phyloP scores from a whole-genome alignment of 2,888 invertebrate species.

The Zhuqinia jingwanae region DNA sequence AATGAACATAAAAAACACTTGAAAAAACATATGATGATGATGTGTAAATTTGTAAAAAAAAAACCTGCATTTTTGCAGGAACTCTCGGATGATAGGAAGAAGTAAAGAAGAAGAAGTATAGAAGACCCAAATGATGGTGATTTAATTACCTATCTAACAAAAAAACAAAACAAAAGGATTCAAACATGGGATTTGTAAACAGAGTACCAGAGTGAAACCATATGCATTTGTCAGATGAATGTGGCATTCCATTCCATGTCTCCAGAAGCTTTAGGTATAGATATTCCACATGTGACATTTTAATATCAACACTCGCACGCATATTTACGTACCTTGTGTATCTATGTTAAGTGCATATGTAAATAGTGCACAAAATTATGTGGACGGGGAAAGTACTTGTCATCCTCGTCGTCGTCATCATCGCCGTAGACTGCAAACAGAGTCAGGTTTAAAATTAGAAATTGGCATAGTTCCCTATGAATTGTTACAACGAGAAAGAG shows the following conservation, averaged over 20 bases:
- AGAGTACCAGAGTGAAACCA: background rate
- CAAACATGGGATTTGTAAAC: background rate
- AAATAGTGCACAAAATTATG: background rate
- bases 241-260: slow-evolving; percentile 30
- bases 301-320: slow-evolving; percentile 42
- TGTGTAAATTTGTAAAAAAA: slow-evolving; percentile 9
- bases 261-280: slow-evolving; percentile 51
- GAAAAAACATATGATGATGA: background rate
- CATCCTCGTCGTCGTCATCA: slow-evolving; percentile 6
- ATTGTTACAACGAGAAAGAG: slow-evolving; percentile 46
- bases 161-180: background rate
- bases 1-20: slow-evolving; percentile 20
- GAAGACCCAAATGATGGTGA: background rate
- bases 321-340: slow-evolving; percentile 4
- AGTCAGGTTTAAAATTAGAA: slow-evolving; percentile 77
- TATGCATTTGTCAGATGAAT: slow-evolving; percentile 38
- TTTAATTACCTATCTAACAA: slow-evolving; percentile 16
- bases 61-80: too few relatives aligned
- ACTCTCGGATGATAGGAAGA: too few relatives aligned
- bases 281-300: slow-evolving; percentile 55
- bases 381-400: slow-evolving; percentile 42
- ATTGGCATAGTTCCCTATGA: slow-evolving; percentile 74
- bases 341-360: background rate
- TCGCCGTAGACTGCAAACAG: slow-evolving; percentile 13
- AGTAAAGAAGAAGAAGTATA: too few relatives aligned